Evolutionary conservation across 2,797 vertebrate genomes (phyloP), one percentile per base, ranked within the genome.

Genomic region (Dallia pectoralis): DNA sequence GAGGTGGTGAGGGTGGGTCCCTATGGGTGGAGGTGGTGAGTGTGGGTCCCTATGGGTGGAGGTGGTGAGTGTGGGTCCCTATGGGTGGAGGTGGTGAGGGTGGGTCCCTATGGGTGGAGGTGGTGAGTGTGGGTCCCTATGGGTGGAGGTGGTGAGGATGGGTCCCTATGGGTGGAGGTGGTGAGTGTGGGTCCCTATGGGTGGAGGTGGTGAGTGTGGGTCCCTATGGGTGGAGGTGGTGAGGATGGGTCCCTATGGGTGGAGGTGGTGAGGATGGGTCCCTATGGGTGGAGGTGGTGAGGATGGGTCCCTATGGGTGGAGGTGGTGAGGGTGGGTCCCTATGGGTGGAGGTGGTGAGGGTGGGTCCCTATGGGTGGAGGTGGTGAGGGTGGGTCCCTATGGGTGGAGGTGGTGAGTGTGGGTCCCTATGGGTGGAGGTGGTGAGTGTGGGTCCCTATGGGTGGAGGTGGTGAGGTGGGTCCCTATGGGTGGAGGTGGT

Each of bases 131-230:
- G 40, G 67, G 4, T 49, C 70, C 67, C 68, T 1, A 71, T 29
- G 67, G 44, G 63, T 19, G 71, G 69, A 65, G 71, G 74, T 18
- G n/a, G n/a, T n/a, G n/a, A n/a, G n/a, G n/a, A n/a, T n/a, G n/a
- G n/a, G n/a, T n/a, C n/a, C n/a, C n/a, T n/a, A n/a, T n/a, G 25
- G 4, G 73, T n/a, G 40, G 40, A 44, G 40, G 40, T 44, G 40
- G 40, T 12, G 40, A 44, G 40, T n/a, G 40, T 32, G 40, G 67
- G 4, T 49, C 70, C 67, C 68, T 1, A 71, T 29, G 67, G 44
- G 63, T 19, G 71, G 69, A 65, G 71, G 74, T 18, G n/a, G n/a
- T n/a, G n/a, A n/a, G n/a, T n/a, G n/a, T n/a, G n/a, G n/a, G n/a
- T n/a, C n/a, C n/a, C n/a, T n/a, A n/a, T n/a, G 25, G 4, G 73